Evolutionary conservation across 1,140 invertebrate genomes (phyloP), one percentile per base, ranked within the genome.

Genomic region (Dendrolimus kikuchii): DNA sequence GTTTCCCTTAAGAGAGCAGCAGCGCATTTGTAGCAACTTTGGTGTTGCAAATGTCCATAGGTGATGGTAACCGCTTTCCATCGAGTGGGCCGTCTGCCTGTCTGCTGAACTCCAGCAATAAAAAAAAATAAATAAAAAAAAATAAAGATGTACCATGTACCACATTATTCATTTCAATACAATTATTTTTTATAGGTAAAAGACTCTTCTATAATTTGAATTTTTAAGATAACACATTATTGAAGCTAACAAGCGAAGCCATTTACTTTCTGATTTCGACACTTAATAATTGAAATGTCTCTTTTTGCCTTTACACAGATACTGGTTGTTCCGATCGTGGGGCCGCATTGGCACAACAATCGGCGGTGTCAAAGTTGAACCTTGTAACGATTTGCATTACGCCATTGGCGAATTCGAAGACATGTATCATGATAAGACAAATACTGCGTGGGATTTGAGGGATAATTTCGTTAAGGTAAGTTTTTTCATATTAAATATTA

Each of bases 311-410:
- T 23, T 3, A 60, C 60, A 47, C 55, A 94, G 92, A 53, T 97
- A 91, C 79, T 96, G 92, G 91, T 63, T 98, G 7, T 98, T 96
- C 77, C 90, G 95, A 38, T 90, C 95, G 0, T 99, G 98, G 98
- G 98, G 98, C 10, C 90, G 98, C 60, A 97, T 99, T 67, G 97
- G 98, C 6, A 99, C 98, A 0, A 94, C 92, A 0, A 95, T 98
- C 68, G 98, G 96, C 6, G 92, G 91, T 7, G 92, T 89, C 38
- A 98, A 96, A 79, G 58, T 94, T 0, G 94, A 97, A 44, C 63
- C 83, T 0, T 90, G 89, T 61, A 7, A 8, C 3, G 68, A 72
- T 0, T 60, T 92, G 6, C 45, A 90, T 0, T 88, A 91, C 1
- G 95, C 95, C 0, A 90, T 93, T 10, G 38, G 71, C 0, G 64